Percentiles rank a stretch among this genome's conserved stretches.
Evolutionary conservation across 1,140 invertebrate genomes (phyloP).

Genomic region (Drosophila pallidifrons): DNA sequence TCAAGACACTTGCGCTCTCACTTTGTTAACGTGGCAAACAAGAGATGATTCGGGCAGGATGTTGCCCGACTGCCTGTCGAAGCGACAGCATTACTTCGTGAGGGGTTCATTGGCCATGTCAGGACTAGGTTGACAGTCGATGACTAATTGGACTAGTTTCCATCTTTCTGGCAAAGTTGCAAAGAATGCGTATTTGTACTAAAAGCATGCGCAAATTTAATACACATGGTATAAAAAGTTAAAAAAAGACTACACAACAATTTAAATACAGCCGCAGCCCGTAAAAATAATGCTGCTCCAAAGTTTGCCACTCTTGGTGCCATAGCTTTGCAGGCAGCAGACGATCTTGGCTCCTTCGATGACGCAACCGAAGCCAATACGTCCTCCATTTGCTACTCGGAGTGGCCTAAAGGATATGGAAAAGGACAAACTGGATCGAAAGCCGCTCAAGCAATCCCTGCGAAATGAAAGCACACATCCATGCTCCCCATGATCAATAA

Average conservation of each 20-base stretch:
- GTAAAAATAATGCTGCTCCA: slow-evolving; percentile 55
- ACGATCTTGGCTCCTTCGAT: slow-evolving; percentile 63
- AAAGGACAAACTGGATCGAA: slow-evolving; percentile 53
- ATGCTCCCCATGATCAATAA: slow-evolving; percentile 61
- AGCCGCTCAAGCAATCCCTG: slow-evolving; percentile 55
- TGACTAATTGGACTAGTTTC: slow-evolving; percentile 42
- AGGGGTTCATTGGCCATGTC: slow-evolving; percentile 9
- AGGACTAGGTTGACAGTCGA: neutral
- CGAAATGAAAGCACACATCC: slow-evolving; percentile 67
- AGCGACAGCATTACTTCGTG: neutral
- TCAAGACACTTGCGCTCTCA: slow-evolving; percentile 62
- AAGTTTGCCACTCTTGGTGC: slow-evolving; percentile 77
- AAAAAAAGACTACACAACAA: neutral
- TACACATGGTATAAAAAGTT: too few relatives aligned
- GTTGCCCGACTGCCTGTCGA: slow-evolving; percentile 3
- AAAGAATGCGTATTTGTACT: neutral
- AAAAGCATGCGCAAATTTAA: too few relatives aligned
- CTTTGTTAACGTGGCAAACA: slow-evolving; percentile 45
- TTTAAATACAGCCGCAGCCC: slow-evolving; percentile 60
- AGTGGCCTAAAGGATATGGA: slow-evolving; percentile 76
- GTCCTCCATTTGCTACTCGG: slow-evolving; percentile 61
- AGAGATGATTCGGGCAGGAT: slow-evolving; percentile 34
- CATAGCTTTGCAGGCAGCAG: slow-evolving; percentile 69
- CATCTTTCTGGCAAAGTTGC: slow-evolving; percentile 18
- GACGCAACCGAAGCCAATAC: slow-evolving; percentile 71